Evolutionary conservation across 1,140 invertebrate genomes (phyloP).

Genomic region (Frieseomelitta varia): DNA sequence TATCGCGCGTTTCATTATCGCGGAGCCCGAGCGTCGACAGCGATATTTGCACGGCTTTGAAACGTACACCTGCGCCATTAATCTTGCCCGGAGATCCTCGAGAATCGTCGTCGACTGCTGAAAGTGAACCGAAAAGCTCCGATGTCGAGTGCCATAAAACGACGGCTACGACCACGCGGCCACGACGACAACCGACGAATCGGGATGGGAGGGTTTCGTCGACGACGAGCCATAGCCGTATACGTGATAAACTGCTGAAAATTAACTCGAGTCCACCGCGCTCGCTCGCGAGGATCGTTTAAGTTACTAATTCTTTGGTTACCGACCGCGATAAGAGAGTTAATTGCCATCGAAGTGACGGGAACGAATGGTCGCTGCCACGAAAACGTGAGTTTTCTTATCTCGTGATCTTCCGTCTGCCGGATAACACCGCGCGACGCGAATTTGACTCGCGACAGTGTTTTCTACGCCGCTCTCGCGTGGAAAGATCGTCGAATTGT

Average conservation of each 20-base stretch:
- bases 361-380: background rate
- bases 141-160: constrained; percentile 48
- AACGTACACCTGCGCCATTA: constrained; percentile 65
- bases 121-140: constrained; percentile 37
- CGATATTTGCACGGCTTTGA: constrained; percentile 73
- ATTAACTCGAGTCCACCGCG: background rate
- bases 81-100: constrained; percentile 63
- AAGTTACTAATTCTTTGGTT: constrained; percentile 47
- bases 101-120: constrained; percentile 45
- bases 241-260: constrained; percentile 39
- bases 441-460: constrained; percentile 26
- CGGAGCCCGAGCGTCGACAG: constrained; percentile 50
- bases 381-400: constrained; percentile 27
- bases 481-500: too few relatives aligned
- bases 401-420: constrained; percentile 6
- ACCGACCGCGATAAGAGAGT: constrained; percentile 29
- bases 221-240: constrained; percentile 1
- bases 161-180: background rate
- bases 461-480: too few relatives aligned
- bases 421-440: constrained; percentile 34
- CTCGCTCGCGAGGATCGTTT: constrained; percentile 21
- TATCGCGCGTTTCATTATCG: constrained; percentile 55
- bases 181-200: too few relatives aligned
- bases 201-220: background rate
- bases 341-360: constrained; percentile 29